phyloP scores from a whole-genome alignment of 1,140 invertebrate species.

The Aphidius ervi region DNA sequence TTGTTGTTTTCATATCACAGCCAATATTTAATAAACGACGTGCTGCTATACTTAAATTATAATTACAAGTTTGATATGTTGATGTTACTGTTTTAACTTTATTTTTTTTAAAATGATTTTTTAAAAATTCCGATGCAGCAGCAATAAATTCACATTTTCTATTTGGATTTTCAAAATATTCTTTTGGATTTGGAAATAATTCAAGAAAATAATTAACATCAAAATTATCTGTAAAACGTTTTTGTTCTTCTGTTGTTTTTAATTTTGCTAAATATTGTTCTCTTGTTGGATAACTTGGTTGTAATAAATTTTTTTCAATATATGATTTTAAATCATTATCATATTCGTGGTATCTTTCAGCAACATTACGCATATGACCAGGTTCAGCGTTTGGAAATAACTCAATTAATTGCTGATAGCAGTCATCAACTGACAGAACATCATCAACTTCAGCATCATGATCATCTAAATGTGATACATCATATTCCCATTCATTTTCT shows the following conservation, averaged over 20 bases:
- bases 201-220: slow-evolving; percentile 54
- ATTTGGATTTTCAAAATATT: slow-evolving; percentile 49
- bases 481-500: not conserved
- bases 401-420: slow-evolving; percentile 41
- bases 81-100: slow-evolving; percentile 24
- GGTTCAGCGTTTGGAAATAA: slow-evolving; percentile 56
- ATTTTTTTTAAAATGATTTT: slow-evolving; percentile 32
- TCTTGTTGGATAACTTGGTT: slow-evolving; percentile 54
- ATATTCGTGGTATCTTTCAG: slow-evolving; percentile 30
- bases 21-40: slow-evolving; percentile 24
- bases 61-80: slow-evolving; percentile 26
- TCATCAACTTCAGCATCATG: slow-evolving; percentile 12
- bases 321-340: slow-evolving; percentile 39
- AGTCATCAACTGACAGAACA: slow-evolving; percentile 32
- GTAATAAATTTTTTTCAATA: slow-evolving; percentile 43
- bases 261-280: slow-evolving; percentile 48
- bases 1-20: slow-evolving; percentile 29
- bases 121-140: slow-evolving; percentile 42
- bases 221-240: slow-evolving; percentile 49
- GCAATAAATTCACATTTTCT: slow-evolving; percentile 34
- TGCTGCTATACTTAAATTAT: slow-evolving; percentile 38
- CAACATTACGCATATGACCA: slow-evolving; percentile 48
- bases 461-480: not conserved
- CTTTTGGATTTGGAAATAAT: slow-evolving; percentile 56
- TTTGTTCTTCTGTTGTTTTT: slow-evolving; percentile 40